These are phyloP conservation scores for Psephotus haematonotus DNA, from an alignment of 2,113 vertebrate genomes.

Conservation along the genomic window DNA sequence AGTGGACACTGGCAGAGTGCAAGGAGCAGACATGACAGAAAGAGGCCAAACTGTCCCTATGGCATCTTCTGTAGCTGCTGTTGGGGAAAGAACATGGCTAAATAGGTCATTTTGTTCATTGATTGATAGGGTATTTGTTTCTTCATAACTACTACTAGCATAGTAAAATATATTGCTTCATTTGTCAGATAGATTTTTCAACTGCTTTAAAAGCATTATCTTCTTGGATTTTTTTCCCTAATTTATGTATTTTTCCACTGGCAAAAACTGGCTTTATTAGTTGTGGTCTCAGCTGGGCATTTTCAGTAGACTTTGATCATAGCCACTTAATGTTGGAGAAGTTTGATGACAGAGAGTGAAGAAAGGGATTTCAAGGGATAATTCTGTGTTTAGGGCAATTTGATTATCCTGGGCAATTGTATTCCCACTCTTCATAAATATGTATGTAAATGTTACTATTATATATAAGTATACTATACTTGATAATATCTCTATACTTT, in stretches of 20 bases:
- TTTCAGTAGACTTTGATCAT: not conserved
- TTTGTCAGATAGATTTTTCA: not conserved
- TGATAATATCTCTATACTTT: not conserved
- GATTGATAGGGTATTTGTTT: not conserved
- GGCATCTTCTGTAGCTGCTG: not conserved
- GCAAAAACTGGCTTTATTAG: not conserved
- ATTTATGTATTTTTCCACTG: not conserved
- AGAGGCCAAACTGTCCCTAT: not conserved
- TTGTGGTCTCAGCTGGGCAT: not conserved
- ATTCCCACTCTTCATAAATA: not conserved
- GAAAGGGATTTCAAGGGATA: not conserved
- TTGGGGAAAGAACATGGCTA: not conserved
- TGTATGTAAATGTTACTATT: not conserved
- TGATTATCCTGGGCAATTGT: not conserved
- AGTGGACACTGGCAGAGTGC: not conserved
- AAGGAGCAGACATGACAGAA: not conserved
- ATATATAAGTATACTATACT: not conserved
- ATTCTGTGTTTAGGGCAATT: not conserved
- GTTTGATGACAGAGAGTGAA: not conserved
- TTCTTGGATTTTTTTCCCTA: not conserved
- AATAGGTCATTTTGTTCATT: not conserved
- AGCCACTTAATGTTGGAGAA: not conserved
- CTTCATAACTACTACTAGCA: not conserved
- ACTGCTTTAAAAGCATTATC: not conserved
- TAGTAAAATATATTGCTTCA: not conserved